These are phyloP conservation scores for Conchocele bisecta DNA, from an alignment of 2,888 invertebrate species.

Conservation along the genomic window DNA sequence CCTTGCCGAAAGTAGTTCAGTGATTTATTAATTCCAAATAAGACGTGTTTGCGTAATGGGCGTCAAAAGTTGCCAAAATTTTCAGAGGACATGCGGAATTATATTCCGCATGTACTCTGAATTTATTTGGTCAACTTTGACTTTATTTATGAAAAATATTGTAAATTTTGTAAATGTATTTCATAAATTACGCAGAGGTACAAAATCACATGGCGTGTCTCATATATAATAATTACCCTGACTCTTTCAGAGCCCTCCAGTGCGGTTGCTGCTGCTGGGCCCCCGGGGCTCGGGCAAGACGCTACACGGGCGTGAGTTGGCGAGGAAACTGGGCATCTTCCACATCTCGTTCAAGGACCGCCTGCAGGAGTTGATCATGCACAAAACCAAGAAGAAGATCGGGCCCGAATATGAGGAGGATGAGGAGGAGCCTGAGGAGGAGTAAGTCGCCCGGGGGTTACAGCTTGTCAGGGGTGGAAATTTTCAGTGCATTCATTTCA, in stretches of 20 bases:
- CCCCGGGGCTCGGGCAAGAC: conserved; percentile 82
- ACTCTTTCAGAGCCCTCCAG: conserved; percentile 78
- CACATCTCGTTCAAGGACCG: conserved; percentile 82
- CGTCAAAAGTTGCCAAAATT: no score
- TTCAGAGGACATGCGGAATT: no score
- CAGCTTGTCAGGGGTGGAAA: not conserved
- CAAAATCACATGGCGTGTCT: no score
- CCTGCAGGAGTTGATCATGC: conserved; percentile 82
- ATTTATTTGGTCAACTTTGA: no score
- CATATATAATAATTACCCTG: not conserved
- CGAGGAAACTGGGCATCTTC: conserved; percentile 81
- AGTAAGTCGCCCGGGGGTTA: conserved; percentile 37
- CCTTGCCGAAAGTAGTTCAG: no score
- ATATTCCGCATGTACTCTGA: no score
- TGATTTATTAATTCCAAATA: no score
- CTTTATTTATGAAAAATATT: no score
- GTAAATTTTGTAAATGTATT: no score
- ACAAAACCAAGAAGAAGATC: conserved; percentile 81
- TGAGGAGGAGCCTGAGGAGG: conserved; percentile 71
- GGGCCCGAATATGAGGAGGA: conserved; percentile 81
- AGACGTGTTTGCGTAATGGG: no score
- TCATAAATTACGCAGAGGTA: no score
- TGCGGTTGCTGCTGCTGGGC: conserved; percentile 80
- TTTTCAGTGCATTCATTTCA: no score
- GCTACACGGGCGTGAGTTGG: conserved; percentile 79